Conservation (phyloP, 1,140 invertebrate genomes). For the Cydia pomonella region DNA sequence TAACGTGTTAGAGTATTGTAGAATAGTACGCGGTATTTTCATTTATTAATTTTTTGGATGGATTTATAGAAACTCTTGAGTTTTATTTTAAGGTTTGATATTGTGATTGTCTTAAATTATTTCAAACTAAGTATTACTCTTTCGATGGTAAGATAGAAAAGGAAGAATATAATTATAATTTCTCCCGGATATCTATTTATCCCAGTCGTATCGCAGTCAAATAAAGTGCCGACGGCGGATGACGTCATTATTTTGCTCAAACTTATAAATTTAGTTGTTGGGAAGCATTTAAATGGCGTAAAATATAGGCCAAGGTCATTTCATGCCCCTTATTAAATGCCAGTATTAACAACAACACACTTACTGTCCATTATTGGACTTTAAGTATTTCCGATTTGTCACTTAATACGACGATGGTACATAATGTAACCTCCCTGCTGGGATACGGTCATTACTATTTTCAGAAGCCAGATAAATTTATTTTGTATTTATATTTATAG, state of each 20-base stretch:
- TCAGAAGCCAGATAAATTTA: conserved; percentile 24
- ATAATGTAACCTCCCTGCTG: conserved; percentile 1
- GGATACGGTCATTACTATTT: conserved; percentile 15
- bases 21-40: conserved; percentile 14
- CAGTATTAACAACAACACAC: no score
- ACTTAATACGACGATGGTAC: background rate
- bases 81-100: conserved; percentile 70
- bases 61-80: conserved; percentile 46
- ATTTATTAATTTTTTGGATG: conserved; percentile 52
- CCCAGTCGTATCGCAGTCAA: background rate
- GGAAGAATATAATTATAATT: conserved; percentile 40
- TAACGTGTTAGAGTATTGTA: conserved; percentile 30
- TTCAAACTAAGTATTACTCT: conserved; percentile 62
- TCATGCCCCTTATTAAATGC: background rate
- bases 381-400: no score
- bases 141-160: conserved; percentile 56
- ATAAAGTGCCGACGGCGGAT: background rate
- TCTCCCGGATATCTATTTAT: background rate
- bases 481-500: conserved; percentile 31
- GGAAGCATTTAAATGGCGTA: background rate
- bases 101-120: conserved; percentile 67
- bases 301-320: background rate
- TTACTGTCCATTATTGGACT: no score
- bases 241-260: background rate
- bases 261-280: background rate